phyloP scores from a whole-genome alignment of 2,888 invertebrate species.

The Erpobdella octoculata region DNA sequence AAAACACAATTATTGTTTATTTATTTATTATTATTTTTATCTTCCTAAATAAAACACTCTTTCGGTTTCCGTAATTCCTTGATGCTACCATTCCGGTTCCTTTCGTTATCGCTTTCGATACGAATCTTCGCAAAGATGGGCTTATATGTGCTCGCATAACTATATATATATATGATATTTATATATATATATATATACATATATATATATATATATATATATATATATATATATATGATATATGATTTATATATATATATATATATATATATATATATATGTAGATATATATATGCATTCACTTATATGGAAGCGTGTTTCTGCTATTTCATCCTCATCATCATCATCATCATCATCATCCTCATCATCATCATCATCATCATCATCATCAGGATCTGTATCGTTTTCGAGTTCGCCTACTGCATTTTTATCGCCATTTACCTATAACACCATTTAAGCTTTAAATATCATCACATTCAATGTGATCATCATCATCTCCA shows the following conservation, averaged over 20 bases:
- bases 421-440: no score
- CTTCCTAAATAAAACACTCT: no score
- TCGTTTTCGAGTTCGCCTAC: no score
- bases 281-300: background rate
- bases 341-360: background rate
- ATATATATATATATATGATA: conserved; percentile 14
- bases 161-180: conserved; percentile 12
- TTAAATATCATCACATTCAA: background rate
- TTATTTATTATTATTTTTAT: no score
- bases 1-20: no score
- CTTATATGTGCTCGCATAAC: no score
- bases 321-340: background rate
- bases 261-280: conserved; percentile 26
- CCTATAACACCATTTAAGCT: no score
- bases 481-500: background rate
- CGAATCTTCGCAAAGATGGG: no score
- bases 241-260: conserved; percentile 23
- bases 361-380: background rate
- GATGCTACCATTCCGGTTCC: no score
- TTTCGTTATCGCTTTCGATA: no score
- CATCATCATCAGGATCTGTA: background rate
- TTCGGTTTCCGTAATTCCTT: no score
- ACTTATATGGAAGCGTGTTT: background rate
- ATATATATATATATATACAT: conserved; percentile 26
- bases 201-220: conserved; percentile 25